Evolutionary conservation across 2,113 vertebrate species (phyloP).

Genomic region (Platysternon megacephalum): DNA sequence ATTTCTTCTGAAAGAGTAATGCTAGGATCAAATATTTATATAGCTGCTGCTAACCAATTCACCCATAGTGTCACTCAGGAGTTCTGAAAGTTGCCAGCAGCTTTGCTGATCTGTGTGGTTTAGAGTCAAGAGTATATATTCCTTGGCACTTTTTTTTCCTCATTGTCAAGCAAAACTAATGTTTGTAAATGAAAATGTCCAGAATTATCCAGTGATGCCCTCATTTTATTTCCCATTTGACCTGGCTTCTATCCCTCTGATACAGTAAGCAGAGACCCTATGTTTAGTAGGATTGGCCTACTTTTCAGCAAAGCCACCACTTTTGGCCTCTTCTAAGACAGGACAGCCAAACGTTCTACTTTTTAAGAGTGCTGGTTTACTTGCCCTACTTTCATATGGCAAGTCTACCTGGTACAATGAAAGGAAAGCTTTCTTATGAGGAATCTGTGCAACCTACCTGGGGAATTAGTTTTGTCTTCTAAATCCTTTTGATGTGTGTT

Average conservation of each 20-base stretch:
- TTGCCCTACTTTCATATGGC: background rate
- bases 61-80: background rate
- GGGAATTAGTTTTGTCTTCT: background rate
- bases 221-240: background rate
- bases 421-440: background rate
- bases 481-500: background rate
- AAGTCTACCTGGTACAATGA: background rate
- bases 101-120: background rate
- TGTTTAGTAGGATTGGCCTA: background rate
- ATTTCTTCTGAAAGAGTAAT: background rate
- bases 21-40: background rate
- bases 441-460: background rate
- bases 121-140: background rate
- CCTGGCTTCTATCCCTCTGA: background rate
- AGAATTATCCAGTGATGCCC: background rate
- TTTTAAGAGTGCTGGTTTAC: background rate
- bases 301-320: background rate
- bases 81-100: background rate
- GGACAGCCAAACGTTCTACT: background rate
- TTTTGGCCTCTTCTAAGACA: background rate
- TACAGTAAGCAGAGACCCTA: background rate
- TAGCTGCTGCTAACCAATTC: background rate
- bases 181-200: background rate
- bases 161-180: background rate
- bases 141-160: background rate